phyloP scores from a whole-genome alignment of 1,140 invertebrate species.

The Brachionus rotundiformis region DNA sequence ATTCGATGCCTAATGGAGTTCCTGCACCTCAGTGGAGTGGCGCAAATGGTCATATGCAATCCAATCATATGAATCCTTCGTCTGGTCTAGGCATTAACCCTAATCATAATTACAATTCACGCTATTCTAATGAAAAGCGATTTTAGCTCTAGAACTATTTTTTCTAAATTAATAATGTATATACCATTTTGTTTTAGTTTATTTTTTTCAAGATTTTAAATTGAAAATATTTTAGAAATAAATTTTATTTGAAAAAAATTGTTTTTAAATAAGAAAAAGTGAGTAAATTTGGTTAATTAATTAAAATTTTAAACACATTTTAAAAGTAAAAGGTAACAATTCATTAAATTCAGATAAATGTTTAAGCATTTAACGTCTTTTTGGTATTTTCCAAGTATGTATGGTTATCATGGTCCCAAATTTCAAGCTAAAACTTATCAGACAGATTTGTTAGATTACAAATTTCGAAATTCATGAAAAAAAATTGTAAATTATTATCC shows the following conservation, averaged over 20 bases:
- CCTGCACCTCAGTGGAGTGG: not conserved
- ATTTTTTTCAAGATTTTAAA: not conserved
- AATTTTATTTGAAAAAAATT: not conserved
- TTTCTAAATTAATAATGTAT: not conserved
- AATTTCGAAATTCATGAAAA: no score
- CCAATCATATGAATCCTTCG: not conserved
- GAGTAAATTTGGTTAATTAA: no score
- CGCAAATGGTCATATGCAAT: not conserved
- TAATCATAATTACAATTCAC: not conserved
- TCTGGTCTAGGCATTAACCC: not conserved
- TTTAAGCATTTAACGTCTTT: no score
- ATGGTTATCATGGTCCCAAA: no score
- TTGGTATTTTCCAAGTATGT: no score
- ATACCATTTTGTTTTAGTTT: not conserved
- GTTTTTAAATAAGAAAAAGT: no score
- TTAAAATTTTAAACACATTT: no score
- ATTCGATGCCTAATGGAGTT: not conserved
- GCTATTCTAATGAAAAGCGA: not conserved
- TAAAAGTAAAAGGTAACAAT: no score
- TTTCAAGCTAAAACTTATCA: no score
- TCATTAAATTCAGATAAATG: no score
- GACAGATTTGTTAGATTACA: no score
- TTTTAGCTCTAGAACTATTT: not conserved
- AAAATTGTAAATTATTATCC: no score
- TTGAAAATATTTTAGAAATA: not conserved